These are phyloP conservation scores for Lacanobia oleracea DNA, from an alignment of 2,888 invertebrate species.

Conservation along the genomic window DNA sequence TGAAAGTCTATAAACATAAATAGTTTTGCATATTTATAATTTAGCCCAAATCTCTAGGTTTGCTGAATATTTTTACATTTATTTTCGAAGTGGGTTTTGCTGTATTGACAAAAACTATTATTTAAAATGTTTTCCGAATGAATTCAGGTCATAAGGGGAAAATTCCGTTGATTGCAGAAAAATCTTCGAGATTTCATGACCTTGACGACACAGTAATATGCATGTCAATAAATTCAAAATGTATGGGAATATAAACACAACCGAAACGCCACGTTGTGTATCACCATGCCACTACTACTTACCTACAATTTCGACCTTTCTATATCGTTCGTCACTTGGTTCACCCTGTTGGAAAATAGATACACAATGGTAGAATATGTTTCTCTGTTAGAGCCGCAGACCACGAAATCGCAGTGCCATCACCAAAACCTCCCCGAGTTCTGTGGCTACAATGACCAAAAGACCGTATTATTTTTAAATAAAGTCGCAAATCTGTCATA, in stretches of 20 bases:
- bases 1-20: slow-evolving; percentile 17
- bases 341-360: too few relatives aligned
- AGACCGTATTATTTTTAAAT: background rate
- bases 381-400: background rate
- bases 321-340: too few relatives aligned
- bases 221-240: too few relatives aligned
- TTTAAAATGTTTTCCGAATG: background rate
- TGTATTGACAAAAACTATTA: background rate
- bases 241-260: too few relatives aligned
- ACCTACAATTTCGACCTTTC: too few relatives aligned
- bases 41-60: slow-evolving; percentile 4
- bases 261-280: too few relatives aligned
- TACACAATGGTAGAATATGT: background rate
- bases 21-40: slow-evolving; percentile 22
- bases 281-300: too few relatives aligned
- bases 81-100: background rate
- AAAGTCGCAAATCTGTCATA: background rate
- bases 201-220: too few relatives aligned
- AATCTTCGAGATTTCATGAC: too few relatives aligned
- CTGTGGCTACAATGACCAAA: background rate
- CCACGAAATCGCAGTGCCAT: background rate
- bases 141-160: background rate
- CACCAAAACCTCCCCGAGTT: background rate
- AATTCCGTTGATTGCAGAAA: too few relatives aligned
- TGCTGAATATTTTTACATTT: slow-evolving; percentile 25